Evolutionary conservation across 1,140 invertebrate species (phyloP).

Genomic region (Hycleus cichorii): DNA sequence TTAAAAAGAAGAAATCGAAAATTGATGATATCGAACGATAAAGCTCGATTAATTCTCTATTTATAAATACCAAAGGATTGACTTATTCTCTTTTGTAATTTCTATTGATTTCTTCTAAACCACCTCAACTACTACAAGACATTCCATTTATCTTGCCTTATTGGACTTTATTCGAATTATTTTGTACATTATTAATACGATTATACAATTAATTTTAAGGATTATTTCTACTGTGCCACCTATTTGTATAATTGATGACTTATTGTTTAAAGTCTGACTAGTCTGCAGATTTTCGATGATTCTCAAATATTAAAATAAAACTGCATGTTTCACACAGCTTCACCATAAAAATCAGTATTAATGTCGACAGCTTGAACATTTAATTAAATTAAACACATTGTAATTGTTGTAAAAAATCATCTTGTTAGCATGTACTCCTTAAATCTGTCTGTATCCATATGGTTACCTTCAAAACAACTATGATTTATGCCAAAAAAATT

Average conservation of each 20-base stretch:
- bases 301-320: not conserved
- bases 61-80: constrained; percentile 13
- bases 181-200: no score
- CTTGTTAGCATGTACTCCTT: no score
- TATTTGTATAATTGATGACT: no score
- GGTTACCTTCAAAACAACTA: constrained; percentile 2
- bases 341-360: not conserved
- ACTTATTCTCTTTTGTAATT: not conserved
- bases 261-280: not conserved
- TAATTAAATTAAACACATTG: not conserved
- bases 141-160: not conserved
- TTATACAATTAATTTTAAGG: no score
- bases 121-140: not conserved
- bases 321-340: not conserved
- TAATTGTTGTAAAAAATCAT: not conserved
- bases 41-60: not conserved
- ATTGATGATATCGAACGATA: constrained; percentile 1
- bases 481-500: not conserved
- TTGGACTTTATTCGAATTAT: no score
- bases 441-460: not conserved
- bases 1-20: constrained; percentile 19
- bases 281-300: not conserved
- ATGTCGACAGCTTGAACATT: not conserved
- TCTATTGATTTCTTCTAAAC: not conserved
- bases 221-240: no score